Percentiles rank a stretch among this genome's conserved stretches.
Evolutionary conservation across 2,113 vertebrate genomes (phyloP).

Genomic region (Rhinichthys klamathensis): DNA sequence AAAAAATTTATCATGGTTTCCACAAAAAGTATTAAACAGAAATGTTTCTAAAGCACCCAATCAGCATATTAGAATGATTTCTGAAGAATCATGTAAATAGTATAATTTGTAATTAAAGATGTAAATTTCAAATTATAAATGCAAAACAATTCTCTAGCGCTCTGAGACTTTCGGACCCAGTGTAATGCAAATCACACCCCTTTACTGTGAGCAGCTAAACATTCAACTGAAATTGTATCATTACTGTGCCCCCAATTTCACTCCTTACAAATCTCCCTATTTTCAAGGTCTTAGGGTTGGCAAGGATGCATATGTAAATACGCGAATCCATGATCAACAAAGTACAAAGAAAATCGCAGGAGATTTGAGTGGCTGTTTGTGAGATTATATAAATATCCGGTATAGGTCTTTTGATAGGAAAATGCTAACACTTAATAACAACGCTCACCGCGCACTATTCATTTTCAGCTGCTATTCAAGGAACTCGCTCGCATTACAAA

Average conservation of each 20-base stretch:
- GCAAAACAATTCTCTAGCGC: neutral
- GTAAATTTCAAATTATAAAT: neutral
- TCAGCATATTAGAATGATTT: neutral
- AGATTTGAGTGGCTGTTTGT: neutral
- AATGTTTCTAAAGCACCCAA: neutral
- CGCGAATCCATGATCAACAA: neutral
- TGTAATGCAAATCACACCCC: neutral
- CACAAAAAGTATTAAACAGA: neutral
- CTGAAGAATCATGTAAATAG: neutral
- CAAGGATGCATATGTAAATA: neutral
- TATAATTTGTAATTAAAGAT: neutral
- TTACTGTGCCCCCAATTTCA: neutral
- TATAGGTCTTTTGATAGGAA: neutral
- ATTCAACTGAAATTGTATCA: neutral
- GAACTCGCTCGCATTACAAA: neutral
- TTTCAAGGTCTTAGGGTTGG: neutral
- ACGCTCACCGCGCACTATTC: neutral
- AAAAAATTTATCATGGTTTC: neutral
- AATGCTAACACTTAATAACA: neutral
- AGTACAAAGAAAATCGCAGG: neutral
- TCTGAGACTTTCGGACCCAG: neutral
- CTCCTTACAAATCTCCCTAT: neutral
- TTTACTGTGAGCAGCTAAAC: neutral
- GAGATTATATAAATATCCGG: neutral
- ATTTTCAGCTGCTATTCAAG: conserved; percentile 10